phyloP scores from a whole-genome alignment of 1,140 invertebrate species.

The Pseudobourletiella spinata region DNA sequence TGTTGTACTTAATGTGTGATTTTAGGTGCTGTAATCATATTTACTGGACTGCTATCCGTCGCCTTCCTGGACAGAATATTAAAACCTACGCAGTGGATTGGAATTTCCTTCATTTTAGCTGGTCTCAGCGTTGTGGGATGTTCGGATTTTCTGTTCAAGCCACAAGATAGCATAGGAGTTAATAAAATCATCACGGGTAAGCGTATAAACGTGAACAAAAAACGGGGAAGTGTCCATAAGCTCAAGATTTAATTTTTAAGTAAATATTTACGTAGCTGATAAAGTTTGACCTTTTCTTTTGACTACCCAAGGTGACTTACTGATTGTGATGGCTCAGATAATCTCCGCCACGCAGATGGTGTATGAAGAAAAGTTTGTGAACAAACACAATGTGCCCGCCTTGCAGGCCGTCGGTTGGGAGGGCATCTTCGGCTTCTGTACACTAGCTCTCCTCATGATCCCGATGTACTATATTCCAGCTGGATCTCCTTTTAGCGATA shows the following conservation, averaged over 20 bases:
- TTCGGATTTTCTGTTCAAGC: slow-evolving; percentile 57
- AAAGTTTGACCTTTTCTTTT: too few relatives aligned
- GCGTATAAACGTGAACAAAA: slow-evolving; percentile 4
- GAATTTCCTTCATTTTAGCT: slow-evolving; percentile 67
- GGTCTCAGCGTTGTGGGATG: slow-evolving; percentile 75
- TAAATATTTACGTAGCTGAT: too few relatives aligned
- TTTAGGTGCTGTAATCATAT: slow-evolving; percentile 79
- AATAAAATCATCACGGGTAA: slow-evolving; percentile 72
- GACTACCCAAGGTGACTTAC: slow-evolving; percentile 83
- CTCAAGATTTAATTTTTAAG: too few relatives aligned
- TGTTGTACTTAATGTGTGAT: too few relatives aligned
- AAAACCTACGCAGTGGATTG: slow-evolving; percentile 65
- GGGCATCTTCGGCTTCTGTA: slow-evolving; percentile 67
- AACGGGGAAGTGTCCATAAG: too few relatives aligned
- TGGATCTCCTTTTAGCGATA: slow-evolving; percentile 62
- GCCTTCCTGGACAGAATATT: slow-evolving; percentile 68
- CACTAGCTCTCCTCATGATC: slow-evolving; percentile 63
- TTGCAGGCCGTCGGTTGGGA: slow-evolving; percentile 87
- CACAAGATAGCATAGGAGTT: slow-evolving; percentile 47
- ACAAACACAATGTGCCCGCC: slow-evolving; percentile 68
- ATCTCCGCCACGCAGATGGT: slow-evolving; percentile 88
- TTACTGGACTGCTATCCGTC: slow-evolving; percentile 84
- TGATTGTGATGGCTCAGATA: slow-evolving; percentile 85
- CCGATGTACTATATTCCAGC: slow-evolving; percentile 77
- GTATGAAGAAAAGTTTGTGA: slow-evolving; percentile 83